A percentile compares a stretch with the other conserved stretches of the same genome.
Conservation (phyloP, 2,113 vertebrate genomes). For the Thalassarche chlororhynchos region DNA sequence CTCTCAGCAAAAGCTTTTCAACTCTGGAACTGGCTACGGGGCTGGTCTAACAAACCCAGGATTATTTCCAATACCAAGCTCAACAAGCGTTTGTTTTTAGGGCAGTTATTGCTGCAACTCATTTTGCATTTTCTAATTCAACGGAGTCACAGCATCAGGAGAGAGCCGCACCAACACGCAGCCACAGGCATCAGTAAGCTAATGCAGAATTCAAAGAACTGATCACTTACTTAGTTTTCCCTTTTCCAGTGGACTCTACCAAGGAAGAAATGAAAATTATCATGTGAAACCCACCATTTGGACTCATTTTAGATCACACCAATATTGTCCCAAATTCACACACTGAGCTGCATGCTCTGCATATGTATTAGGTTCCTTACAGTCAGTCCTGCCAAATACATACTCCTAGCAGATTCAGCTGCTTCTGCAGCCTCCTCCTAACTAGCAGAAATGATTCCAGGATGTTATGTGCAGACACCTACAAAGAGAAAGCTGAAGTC, state of each 20-base stretch:
- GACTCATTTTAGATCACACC: background rate
- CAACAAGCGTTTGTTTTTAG: background rate
- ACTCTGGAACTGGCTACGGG: background rate
- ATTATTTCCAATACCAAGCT: background rate
- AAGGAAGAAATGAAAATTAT: background rate
- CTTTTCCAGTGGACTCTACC: background rate
- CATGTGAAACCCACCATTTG: background rate
- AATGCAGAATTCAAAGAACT: background rate
- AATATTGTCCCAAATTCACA: background rate
- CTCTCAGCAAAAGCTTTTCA: background rate
- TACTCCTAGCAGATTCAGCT: conserved; percentile 26
- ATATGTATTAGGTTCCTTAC: conserved; percentile 13
- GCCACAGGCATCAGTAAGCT: background rate
- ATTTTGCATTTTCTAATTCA: background rate
- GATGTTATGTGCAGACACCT: conserved; percentile 20
- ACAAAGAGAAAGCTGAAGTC: conserved; percentile 25
- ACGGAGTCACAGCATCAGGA: background rate
- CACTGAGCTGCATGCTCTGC: background rate
- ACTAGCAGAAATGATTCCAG: conserved; percentile 1
- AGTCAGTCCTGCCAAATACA: background rate
- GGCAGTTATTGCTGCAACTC: background rate
- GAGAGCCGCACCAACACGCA: background rate
- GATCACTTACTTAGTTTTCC: background rate
- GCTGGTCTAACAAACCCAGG: background rate
- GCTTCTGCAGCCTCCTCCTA: conserved; percentile 4